Evolutionary conservation across 2,888 invertebrate species (phyloP).

Genomic region (Andrena flavipes): DNA sequence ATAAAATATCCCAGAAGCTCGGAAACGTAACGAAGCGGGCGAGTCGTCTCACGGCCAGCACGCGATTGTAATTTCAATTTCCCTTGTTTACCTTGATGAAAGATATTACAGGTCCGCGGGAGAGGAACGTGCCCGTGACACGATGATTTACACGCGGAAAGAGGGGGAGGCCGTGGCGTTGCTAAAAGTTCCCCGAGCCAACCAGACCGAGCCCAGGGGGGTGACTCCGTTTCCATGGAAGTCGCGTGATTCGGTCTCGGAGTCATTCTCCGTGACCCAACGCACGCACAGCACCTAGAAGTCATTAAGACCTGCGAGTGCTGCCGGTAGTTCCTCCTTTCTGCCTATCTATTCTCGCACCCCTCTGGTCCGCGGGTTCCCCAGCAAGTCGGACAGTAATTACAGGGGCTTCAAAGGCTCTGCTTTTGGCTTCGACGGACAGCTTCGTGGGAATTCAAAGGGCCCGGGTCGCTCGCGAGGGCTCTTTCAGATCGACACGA

Average conservation of each 20-base stretch:
- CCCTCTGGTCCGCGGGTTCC: constrained; percentile 48
- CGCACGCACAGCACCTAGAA: constrained; percentile 67
- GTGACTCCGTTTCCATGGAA: constrained; percentile 57
- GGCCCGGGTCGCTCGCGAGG: constrained; percentile 40
- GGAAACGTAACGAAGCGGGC: constrained; percentile 2
- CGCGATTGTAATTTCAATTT: constrained; percentile 50
- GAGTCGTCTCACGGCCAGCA: background rate
- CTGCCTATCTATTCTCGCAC: constrained; percentile 37
- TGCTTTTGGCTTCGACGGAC: constrained; percentile 68
- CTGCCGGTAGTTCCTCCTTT: constrained; percentile 28
- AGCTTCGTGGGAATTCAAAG: constrained; percentile 69
- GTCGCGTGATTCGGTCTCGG: constrained; percentile 66
- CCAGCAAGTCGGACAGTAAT: constrained; percentile 71
- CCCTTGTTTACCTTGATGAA: constrained; percentile 36
- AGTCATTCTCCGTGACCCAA: constrained; percentile 35
- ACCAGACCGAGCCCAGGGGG: constrained; percentile 22
- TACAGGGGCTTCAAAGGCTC: constrained; percentile 72
- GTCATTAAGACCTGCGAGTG: constrained; percentile 60
- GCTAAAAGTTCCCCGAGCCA: constrained; percentile 2
- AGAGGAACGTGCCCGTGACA: constrained; percentile 9
- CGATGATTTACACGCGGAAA: constrained; percentile 5
- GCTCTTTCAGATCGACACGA: constrained; percentile 49
- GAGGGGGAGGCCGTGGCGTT: constrained; percentile 3
- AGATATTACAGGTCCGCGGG: background rate
- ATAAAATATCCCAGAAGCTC: background rate